These are phyloP conservation scores for Amblyjoppa fuscipennis DNA, from an alignment of 2,888 invertebrate species.

Conservation along the genomic window DNA sequence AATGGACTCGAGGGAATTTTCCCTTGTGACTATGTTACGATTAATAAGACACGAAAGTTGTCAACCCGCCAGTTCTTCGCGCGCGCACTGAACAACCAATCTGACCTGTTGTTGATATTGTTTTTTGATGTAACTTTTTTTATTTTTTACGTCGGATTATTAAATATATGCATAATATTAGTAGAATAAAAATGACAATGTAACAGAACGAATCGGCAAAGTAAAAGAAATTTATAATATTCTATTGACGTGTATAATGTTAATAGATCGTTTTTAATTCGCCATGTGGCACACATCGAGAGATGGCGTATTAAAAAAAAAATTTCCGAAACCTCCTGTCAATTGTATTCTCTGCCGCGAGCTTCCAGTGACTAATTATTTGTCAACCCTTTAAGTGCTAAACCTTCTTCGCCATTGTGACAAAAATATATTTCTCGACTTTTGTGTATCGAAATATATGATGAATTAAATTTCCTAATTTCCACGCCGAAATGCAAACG, in stretches of 20 bases:
- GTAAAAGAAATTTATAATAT: no score
- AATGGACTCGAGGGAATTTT: neutral
- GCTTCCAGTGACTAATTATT: neutral
- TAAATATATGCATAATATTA: neutral
- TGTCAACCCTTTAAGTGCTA: no score
- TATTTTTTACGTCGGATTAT: neutral
- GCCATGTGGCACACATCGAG: neutral
- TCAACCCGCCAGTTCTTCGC: neutral
- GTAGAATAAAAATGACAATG: no score
- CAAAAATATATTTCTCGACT: no score
- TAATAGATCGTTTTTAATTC: neutral
- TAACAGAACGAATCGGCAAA: no score
- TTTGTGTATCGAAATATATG: no score
- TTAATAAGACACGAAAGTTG: neutral
- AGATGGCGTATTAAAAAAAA: neutral
- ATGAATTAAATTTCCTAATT: no score
- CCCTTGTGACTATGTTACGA: neutral
- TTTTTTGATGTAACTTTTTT: neutral
- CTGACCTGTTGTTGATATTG: neutral
- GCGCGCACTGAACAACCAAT: neutral
- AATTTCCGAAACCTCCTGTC: neutral
- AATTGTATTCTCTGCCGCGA: neutral
- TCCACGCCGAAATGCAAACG: no score
- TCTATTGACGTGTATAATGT: neutral
- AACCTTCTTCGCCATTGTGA: no score